Evolutionary conservation across 2,113 vertebrate genomes (phyloP).

Genomic region (Chitala chitala): DNA sequence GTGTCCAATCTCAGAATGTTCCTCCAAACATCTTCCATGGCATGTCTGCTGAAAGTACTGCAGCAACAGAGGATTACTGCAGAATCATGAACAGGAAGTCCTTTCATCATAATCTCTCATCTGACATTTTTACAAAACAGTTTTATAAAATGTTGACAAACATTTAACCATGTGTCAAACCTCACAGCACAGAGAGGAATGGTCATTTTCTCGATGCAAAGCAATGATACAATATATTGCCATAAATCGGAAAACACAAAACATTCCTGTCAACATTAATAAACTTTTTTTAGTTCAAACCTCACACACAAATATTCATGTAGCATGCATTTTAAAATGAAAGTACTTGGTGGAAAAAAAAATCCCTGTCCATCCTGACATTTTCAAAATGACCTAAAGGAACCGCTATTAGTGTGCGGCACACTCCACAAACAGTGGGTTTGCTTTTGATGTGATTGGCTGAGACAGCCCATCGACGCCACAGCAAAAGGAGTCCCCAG

Average conservation of each 20-base stretch:
- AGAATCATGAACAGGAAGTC: not conserved
- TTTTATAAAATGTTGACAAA: not conserved
- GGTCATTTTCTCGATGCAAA: too few species aligned
- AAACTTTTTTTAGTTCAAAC: too few species aligned
- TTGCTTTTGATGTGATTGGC: slow-evolving; percentile 1
- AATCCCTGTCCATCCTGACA: not conserved
- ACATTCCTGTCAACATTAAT: not conserved
- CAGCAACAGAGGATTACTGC: not conserved
- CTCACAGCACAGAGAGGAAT: not conserved
- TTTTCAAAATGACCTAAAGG: not conserved
- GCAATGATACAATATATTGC: not conserved
- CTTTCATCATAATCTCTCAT: not conserved
- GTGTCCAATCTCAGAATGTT: not conserved
- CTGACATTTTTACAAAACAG: not conserved
- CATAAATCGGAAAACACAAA: not conserved
- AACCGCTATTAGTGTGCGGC: not conserved
- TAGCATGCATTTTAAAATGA: not conserved
- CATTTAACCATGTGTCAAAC: not conserved
- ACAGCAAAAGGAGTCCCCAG: slow-evolving; percentile 18
- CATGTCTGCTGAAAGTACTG: not conserved
- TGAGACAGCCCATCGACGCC: slow-evolving; percentile 16
- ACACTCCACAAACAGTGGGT: not conserved
- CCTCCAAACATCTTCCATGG: too few species aligned
- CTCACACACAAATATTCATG: too few species aligned
- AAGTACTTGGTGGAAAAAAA: not conserved